phyloP scores from a whole-genome alignment of 2,113 vertebrate species.

The Ciconia maguari region DNA sequence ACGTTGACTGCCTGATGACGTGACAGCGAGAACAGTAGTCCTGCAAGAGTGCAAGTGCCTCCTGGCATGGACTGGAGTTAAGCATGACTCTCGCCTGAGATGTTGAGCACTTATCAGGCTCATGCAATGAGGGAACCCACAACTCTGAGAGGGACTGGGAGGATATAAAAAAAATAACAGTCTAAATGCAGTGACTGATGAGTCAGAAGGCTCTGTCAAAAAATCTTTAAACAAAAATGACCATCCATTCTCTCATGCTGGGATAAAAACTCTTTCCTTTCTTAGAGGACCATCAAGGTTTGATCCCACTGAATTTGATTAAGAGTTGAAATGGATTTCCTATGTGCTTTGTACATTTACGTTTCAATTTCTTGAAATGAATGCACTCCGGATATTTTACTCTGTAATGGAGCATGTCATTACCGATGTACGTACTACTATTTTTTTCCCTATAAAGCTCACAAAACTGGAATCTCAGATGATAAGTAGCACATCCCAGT shows the following conservation, averaged over 20 bases:
- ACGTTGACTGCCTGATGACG: background rate
- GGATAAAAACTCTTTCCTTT: constrained; percentile 13
- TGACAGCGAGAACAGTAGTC: background rate
- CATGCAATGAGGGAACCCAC: background rate
- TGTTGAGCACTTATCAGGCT: background rate
- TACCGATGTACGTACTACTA: constrained; percentile 35
- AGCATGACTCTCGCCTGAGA: background rate
- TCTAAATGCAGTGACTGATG: background rate
- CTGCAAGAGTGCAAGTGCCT: background rate
- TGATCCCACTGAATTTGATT: constrained; percentile 61
- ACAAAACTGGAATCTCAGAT: constrained; percentile 11
- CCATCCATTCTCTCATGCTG: constrained; percentile 15
- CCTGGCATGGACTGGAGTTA: background rate
- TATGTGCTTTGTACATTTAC: constrained; percentile 37
- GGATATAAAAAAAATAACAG: background rate
- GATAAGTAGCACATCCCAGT: constrained; percentile 1
- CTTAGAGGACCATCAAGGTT: background rate
- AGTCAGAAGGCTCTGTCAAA: background rate
- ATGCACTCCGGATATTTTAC: constrained; percentile 50
- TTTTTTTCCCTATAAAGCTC: constrained; percentile 49
- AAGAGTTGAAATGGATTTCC: constrained; percentile 65
- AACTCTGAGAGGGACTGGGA: background rate
- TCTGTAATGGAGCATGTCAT: constrained; percentile 59
- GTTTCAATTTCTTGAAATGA: constrained; percentile 14
- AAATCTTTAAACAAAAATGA: constrained; percentile 6